phyloP scores from a whole-genome alignment of 2,113 vertebrate genomes.

The Caretta caretta region DNA sequence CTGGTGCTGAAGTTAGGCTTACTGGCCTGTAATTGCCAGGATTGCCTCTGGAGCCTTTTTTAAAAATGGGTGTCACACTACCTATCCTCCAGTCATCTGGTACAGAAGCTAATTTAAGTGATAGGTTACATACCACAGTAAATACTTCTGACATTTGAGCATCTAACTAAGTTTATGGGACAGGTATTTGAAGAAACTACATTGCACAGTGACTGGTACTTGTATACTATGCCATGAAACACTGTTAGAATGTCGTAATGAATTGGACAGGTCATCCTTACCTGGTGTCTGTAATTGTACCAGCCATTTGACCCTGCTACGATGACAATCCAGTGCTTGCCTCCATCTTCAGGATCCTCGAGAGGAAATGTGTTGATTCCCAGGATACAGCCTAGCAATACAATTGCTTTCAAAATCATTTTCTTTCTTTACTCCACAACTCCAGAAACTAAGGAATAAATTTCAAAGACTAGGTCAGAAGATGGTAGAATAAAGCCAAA shows the following conservation, averaged over 20 bases:
- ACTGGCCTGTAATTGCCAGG: not conserved
- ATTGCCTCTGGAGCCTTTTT: not conserved
- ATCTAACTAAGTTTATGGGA: not conserved
- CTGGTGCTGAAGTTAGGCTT: not conserved
- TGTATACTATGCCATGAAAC: not conserved
- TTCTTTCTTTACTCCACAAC: not conserved
- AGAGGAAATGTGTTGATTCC: conserved; percentile 55
- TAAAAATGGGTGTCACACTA: not conserved
- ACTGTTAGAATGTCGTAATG: not conserved
- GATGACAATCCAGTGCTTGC: conserved; percentile 96
- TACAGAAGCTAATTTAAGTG: not conserved
- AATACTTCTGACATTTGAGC: not conserved
- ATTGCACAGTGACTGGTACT: not conserved
- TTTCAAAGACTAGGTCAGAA: conserved; percentile 23
- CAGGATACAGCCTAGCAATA: conserved; percentile 77
- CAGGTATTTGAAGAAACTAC: not conserved
- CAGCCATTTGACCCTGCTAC: conserved; percentile 94
- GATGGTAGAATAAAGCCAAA: not conserved
- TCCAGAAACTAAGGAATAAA: conserved; percentile 12
- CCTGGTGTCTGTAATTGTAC: conserved; percentile 98
- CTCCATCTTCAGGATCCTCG: conserved; percentile 78
- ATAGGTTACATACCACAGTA: not conserved
- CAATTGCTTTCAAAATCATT: conserved; percentile 74
- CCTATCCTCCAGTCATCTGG: not conserved
- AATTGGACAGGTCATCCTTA: conserved; percentile 49